phyloP scores from a whole-genome alignment of 2,113 vertebrate genomes.

The Myotis yumanensis region DNA sequence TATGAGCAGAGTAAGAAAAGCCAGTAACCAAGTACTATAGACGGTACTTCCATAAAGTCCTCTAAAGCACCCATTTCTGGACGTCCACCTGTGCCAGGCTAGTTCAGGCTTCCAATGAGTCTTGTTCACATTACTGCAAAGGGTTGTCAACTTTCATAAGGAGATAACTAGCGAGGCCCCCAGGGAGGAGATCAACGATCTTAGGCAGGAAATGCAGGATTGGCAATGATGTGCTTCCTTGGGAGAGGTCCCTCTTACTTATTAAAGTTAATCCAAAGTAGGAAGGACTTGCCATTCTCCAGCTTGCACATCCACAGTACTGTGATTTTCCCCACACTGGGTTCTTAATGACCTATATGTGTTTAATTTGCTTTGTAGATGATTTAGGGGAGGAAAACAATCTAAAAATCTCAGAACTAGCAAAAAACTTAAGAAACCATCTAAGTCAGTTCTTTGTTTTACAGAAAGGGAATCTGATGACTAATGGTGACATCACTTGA shows the following conservation, averaged over 20 bases:
- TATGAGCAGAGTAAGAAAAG: background rate
- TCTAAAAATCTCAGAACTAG: background rate
- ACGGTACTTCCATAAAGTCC: background rate
- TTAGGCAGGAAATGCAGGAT: too few relatives aligned
- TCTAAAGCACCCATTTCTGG: background rate
- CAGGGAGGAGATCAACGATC: too few relatives aligned
- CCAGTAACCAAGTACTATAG: background rate
- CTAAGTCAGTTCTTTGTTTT: background rate
- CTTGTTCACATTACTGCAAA: background rate
- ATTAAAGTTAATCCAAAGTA: background rate
- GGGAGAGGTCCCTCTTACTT: too few relatives aligned
- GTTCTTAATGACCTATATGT: background rate
- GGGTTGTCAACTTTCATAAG: background rate
- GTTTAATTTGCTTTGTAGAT: slow-evolving; percentile 5
- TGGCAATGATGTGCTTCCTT: too few relatives aligned
- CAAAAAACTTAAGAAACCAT: background rate
- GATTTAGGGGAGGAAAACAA: background rate
- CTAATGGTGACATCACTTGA: background rate
- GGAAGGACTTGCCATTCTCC: background rate
- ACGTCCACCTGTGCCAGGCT: background rate
- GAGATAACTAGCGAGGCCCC: too few relatives aligned
- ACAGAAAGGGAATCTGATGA: background rate
- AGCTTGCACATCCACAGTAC: background rate
- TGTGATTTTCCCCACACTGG: background rate
- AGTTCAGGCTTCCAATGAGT: accelerated